Base-by-base conservation (phyloP, 2,113 vertebrate species). In the Mirza zaza region DNA sequence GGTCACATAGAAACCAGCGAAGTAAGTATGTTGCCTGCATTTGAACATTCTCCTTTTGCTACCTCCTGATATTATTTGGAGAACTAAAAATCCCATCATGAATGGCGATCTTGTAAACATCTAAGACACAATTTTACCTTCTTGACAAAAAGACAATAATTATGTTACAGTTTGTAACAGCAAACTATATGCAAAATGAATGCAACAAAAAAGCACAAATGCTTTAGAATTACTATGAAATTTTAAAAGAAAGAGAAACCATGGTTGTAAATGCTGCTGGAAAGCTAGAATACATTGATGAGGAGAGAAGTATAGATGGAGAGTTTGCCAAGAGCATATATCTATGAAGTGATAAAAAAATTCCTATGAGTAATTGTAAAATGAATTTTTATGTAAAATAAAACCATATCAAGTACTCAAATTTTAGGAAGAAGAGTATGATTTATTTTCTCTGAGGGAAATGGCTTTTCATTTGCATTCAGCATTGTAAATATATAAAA, bases 371-470 rank as follows among this genome's bases (percentile, higher is more conserved):
- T 96, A 80, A 87, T 90, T 93, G 85, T 34, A 71, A 91, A 81
- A 76, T 94, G 27, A 59, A 80, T 68, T 85, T 92, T 71, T 59
- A 71, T 92, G 52, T 92, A 85, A 96, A 85, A 63, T 80, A 93
- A 73, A 85, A 65, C 17, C 8, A 81, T 17, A 80, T 85, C 52
- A 85, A 50, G 34, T 20, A 36, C 34, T 86, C 52, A 73, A 50
- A 86, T 59, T 73, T 55, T 84, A 82, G 45, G 61, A 83, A 75
- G 52, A 81, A 75, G 48, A 68, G n/a, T 85, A 18, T 87, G 57
- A 90, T 70, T 45, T 68, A 92, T 92, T 75, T 73, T 67, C 59
- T 55, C 77, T 32, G 20, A 91, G 82, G 80, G 36, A 94, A 87
- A 85, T 55, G 27, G 5, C 25, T 95, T 79, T 97, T 93, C 77